These are phyloP conservation scores for Phymatocera aterrima DNA, from an alignment of 2,888 invertebrate genomes.

Conservation along the genomic window DNA sequence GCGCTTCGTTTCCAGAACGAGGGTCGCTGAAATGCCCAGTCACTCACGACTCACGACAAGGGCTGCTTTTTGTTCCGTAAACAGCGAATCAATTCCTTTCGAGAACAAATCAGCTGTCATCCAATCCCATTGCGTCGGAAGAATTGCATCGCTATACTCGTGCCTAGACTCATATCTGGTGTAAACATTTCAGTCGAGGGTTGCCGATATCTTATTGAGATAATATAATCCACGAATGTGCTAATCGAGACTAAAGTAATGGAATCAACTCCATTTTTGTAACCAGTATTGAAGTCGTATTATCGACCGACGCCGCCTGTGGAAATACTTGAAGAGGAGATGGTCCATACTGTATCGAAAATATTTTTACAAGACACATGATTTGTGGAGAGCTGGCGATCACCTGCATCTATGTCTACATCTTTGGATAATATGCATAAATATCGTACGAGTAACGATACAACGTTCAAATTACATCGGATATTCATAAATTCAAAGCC, in stretches of 20 bases:
- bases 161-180: too few relatives aligned
- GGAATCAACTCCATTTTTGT: background rate
- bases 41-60: constrained; percentile 64
- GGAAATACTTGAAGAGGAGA: constrained; percentile 3
- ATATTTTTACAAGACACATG: constrained; percentile 17
- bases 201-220: background rate
- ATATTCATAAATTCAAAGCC: background rate
- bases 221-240: background rate
- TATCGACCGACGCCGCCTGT: background rate
- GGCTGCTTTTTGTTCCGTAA: constrained; percentile 59
- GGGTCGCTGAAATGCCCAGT: constrained; percentile 70
- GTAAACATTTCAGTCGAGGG: background rate
- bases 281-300: background rate
- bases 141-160: too few relatives aligned
- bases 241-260: background rate
- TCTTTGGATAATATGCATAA: background rate
- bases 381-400: background rate
- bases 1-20: constrained; percentile 72
- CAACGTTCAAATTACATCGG: background rate
- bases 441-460: background rate
- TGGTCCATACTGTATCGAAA: constrained; percentile 2
- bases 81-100: constrained; percentile 43
- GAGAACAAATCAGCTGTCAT: constrained; percentile 28
- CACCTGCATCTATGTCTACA: background rate
- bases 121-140: background rate